Base-by-base conservation (phyloP, 1,140 invertebrate genomes). In the Kradibia gibbosae region DNA sequence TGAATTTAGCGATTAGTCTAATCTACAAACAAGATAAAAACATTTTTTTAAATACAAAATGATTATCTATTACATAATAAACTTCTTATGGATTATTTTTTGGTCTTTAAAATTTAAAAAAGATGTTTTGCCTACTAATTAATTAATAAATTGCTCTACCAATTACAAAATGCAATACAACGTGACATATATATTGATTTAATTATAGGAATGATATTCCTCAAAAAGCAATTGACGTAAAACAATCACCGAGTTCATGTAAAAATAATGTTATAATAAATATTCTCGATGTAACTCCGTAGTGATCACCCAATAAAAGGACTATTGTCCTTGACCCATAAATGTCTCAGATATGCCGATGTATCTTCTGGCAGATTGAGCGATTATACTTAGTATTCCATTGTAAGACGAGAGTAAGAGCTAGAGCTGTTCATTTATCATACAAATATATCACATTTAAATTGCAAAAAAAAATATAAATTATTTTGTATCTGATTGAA, bases 351-450 rank as follows among this genome's bases (percentile, higher is more conserved):
- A 72, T 10, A 57, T 28, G 65, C 57, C 72, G 55, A 45, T 79
- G 70, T 34, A 48, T 62, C n/a, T 28, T 72, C 42, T 7, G 28
- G 31, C 15, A 80, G 78, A 80, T 80, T 39, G 7, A 39, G 20
- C 57, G 78, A 80, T 80, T 67, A 74, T 55, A 67, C 10, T 25
- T 22, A 28, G 34, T 17, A 34, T 60, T 79, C 25, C 50, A 45
- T 79, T 45, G 25, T 39, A 42, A 80, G 70, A 80, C 53, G 53
- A 42, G 42, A 45, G 31, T 57, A 50, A 73, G 8, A 50, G n/a
- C 78, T 48, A 48, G 42, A 71, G 76, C 77, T 71, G 53, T 79
- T 72, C 78, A 79, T 79, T 79, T 72, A 79, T 73, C 70, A 80
- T 62, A 80, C 78, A 53, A 72, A 55, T 74, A 65, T 74, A 65